Conservation (phyloP, 2,113 vertebrate genomes). For the Furnarius figulus region DNA sequence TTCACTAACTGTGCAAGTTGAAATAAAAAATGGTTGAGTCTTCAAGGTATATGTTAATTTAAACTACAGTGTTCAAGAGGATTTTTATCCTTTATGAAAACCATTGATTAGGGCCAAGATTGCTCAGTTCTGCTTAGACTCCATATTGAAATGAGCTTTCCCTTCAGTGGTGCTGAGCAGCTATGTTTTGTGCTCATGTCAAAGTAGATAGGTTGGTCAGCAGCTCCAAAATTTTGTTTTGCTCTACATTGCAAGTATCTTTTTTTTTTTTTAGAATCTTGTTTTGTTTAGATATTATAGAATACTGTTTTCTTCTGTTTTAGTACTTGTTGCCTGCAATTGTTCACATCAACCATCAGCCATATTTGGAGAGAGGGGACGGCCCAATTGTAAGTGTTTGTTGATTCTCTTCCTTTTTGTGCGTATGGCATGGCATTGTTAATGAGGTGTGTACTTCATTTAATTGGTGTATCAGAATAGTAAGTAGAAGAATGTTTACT, state of each 20-base stretch:
- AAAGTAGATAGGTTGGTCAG: neutral
- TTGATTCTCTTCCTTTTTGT: neutral
- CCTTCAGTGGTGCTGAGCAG: neutral
- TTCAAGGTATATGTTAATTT: neutral
- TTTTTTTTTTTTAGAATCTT: neutral
- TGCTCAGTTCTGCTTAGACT: neutral
- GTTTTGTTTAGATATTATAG: neutral
- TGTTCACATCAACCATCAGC: conserved; percentile 98
- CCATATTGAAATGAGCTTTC: neutral
- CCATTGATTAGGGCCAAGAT: neutral
- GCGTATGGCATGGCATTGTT: neutral
- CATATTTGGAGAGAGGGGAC: conserved; percentile 96
- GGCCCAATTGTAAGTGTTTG: conserved; percentile 92
- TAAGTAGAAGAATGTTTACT: neutral
- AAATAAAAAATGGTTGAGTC: neutral
- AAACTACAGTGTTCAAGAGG: neutral
- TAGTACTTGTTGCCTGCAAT: conserved; percentile 96
- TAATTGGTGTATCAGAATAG: neutral
- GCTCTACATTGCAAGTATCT: neutral
- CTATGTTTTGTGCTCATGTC: neutral
- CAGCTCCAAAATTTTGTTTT: neutral
- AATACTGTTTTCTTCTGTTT: neutral
- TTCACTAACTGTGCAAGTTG: neutral
- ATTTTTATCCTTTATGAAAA: neutral
- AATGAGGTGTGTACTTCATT: neutral